Conservation (phyloP, 2,113 vertebrate genomes). For the Phoxinus phoxinus region DNA sequence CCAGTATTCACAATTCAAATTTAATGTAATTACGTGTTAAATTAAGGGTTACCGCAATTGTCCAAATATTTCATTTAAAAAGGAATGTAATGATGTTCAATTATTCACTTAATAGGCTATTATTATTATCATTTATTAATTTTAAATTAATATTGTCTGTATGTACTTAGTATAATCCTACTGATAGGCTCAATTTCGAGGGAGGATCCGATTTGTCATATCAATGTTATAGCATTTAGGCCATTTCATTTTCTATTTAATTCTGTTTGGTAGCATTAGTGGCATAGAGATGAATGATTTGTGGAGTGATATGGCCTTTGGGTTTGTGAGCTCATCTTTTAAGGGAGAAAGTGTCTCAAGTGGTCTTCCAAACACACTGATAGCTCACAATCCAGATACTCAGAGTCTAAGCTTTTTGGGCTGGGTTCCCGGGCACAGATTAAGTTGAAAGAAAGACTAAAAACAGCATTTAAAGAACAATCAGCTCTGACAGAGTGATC, state of each 20-base stretch:
- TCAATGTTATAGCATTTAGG: neutral
- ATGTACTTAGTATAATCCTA: too few relatives aligned
- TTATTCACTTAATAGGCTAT: too few relatives aligned
- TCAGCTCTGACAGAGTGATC: conserved; percentile 23
- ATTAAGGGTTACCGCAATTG: too few relatives aligned
- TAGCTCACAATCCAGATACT: conserved; percentile 31
- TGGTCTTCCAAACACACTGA: neutral
- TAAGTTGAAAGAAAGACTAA: conserved; percentile 30
- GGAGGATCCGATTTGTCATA: too few relatives aligned
- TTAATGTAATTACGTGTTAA: too few relatives aligned
- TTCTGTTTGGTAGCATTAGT: neutral
- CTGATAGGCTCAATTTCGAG: too few relatives aligned
- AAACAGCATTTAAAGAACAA: conserved; percentile 37
- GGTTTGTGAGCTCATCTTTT: neutral
- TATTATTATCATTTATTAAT: too few relatives aligned
- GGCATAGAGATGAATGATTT: neutral
- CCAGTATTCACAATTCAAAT: too few relatives aligned
- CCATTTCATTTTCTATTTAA: too few relatives aligned
- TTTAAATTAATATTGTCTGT: too few relatives aligned
- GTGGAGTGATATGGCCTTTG: neutral
- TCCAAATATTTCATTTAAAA: too few relatives aligned
- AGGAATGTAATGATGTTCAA: too few relatives aligned
- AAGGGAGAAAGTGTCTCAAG: neutral
- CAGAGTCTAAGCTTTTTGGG: conserved; percentile 28
- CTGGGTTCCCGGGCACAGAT: conserved; percentile 33